These are phyloP conservation scores for Hydractinia symbiolongicarpus DNA, from an alignment of 30 jellyfish, hydroid and myxozoan species.

Conservation along the genomic window DNA sequence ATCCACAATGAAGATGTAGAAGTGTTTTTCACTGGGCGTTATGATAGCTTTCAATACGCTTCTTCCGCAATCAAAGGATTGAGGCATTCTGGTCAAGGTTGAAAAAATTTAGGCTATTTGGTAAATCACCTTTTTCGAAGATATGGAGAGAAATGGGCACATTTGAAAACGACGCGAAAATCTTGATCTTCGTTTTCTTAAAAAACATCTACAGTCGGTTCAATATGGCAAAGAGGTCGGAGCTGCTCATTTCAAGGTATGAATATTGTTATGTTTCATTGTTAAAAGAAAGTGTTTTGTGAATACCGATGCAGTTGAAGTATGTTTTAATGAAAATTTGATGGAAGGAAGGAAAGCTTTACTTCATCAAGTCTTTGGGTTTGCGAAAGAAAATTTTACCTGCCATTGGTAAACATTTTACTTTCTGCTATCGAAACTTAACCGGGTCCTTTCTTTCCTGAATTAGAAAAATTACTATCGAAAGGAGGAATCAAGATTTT, in stretches of 20 bases:
- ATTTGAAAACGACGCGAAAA: no score
- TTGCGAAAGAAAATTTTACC: conserved; percentile 3
- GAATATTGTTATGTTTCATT: background rate
- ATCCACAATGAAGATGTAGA: no score
- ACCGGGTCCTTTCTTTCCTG: conserved; percentile 11
- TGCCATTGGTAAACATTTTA: background rate
- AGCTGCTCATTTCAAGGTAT: conserved; percentile 5
- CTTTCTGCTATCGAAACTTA: background rate
- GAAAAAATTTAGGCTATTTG: no score
- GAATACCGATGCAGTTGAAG: background rate
- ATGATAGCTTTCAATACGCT: no score
- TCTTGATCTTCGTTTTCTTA: no score
- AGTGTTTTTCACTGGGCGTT: no score
- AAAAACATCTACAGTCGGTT: no score
- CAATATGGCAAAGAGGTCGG: background rate
- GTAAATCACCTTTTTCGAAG: no score
- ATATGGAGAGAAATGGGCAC: no score
- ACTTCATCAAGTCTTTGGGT: conserved; percentile 2
- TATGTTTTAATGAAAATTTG: conserved; percentile 1
- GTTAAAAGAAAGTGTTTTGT: background rate
- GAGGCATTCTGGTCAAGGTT: no score
- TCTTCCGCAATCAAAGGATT: no score
- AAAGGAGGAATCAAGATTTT: background rate
- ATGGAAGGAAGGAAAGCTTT: conserved; percentile 9
- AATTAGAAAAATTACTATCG: background rate